Evolutionary conservation across 1,140 invertebrate species (phyloP).

Genomic region (Lineus longissimus): DNA sequence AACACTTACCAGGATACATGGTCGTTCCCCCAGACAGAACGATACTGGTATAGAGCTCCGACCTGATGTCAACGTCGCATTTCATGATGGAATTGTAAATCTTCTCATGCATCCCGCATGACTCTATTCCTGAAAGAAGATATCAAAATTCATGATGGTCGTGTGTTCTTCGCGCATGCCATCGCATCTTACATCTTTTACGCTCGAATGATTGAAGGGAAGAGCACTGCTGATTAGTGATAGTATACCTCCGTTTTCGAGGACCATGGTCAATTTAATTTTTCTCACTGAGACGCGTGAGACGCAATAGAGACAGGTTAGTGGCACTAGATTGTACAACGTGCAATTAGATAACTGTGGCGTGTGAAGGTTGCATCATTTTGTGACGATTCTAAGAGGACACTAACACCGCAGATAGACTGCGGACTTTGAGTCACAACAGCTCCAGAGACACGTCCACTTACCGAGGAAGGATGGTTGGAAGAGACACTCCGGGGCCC

Average conservation of each 20-base stretch:
- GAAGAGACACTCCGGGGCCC: constrained; percentile 65
- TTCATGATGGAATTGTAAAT: constrained; percentile 81
- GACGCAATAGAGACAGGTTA: no score
- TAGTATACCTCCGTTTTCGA: neutral
- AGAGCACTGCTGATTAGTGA: no score
- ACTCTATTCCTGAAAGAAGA: neutral
- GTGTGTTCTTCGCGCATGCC: constrained; percentile 65
- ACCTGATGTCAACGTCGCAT: constrained; percentile 72
- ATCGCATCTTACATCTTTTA: constrained; percentile 22
- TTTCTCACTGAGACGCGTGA: no score
- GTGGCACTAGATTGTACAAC: no score
- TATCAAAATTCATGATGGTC: constrained; percentile 64
- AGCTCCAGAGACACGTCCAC: neutral
- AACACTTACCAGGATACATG: constrained; percentile 79
- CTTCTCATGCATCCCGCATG: constrained; percentile 52
- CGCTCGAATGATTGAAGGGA: no score
- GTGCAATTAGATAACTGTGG: no score
- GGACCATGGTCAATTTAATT: no score
- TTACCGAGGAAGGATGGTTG: constrained; percentile 52
- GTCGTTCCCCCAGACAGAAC: constrained; percentile 59
- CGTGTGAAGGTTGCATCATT: no score
- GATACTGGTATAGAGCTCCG: constrained; percentile 82
- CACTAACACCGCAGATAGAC: no score
- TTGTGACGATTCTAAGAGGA: no score
- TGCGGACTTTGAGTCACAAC: no score